Evolutionary conservation across 2,888 invertebrate species (phyloP).

Genomic region (Harpalus rubripes): DNA sequence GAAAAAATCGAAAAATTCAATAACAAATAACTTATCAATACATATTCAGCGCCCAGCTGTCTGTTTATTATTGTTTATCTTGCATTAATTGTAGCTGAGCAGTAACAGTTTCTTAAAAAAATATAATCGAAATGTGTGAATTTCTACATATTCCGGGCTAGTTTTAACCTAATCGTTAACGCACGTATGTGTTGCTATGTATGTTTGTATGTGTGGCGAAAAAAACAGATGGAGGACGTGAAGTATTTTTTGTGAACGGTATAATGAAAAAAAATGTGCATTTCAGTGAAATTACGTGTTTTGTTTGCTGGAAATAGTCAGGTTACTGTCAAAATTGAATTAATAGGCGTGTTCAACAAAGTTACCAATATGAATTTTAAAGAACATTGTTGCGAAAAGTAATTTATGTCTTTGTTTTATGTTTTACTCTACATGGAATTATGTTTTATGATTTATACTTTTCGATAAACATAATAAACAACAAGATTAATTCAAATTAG

Average conservation of each 20-base stretch:
- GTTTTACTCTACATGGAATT: background rate
- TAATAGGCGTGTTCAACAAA: constrained; percentile 31
- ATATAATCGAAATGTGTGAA: constrained; percentile 8
- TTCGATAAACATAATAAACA: background rate
- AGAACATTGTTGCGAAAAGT: constrained; percentile 24
- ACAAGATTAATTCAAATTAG: background rate
- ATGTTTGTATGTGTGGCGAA: constrained; percentile 46
- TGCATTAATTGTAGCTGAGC: constrained; percentile 41
- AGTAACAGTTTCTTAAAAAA: constrained; percentile 1
- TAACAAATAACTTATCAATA: constrained; percentile 12
- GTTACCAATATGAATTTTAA: constrained; percentile 13
- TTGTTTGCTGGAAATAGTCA: constrained; percentile 20
- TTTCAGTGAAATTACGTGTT: constrained; percentile 26
- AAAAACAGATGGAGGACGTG: constrained; percentile 50
- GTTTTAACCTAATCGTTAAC: constrained; percentile 46
- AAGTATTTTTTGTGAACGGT: constrained; percentile 34
- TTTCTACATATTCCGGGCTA: constrained; percentile 3
- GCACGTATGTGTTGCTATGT: constrained; percentile 45
- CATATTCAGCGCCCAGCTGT: constrained; percentile 3
- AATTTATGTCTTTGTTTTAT: background rate
- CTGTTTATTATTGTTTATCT: constrained; percentile 21
- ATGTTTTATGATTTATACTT: background rate
- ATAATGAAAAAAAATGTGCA: constrained; percentile 7
- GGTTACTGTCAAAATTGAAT: constrained; percentile 31
- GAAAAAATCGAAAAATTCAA: constrained; percentile 2